phyloP scores from a whole-genome alignment of 2,797 vertebrate species.

The Nyctibius grandis region DNA sequence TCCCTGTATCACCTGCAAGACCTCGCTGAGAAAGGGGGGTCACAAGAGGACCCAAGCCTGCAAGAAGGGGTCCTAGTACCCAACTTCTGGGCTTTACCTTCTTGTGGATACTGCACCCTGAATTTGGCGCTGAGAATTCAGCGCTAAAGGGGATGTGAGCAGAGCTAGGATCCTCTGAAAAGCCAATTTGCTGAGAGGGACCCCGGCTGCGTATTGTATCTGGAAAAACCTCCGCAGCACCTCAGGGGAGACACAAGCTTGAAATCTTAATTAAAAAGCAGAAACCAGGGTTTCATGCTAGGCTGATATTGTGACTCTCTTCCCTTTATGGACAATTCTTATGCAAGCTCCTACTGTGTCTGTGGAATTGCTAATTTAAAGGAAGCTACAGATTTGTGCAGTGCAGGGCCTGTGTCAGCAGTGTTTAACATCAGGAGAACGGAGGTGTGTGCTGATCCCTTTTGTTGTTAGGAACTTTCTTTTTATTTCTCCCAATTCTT shows the following conservation, averaged over 20 bases:
- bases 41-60: neutral
- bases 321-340: conserved; percentile 62
- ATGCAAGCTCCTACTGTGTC: conserved; percentile 57
- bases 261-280: conserved; percentile 72
- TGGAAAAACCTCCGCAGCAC: neutral
- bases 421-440: conserved; percentile 23
- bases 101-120: neutral
- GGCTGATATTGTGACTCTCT: conserved; percentile 53
- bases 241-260: conserved; percentile 47
- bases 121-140: neutral
- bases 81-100: rapidly evolving
- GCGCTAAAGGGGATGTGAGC: neutral
- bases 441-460: conserved; percentile 12
- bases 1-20: rapidly evolving
- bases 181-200: conserved; percentile 32
- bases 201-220: neutral
- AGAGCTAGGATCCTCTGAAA: neutral
- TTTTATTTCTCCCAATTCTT: neutral
- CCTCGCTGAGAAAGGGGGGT: neutral
- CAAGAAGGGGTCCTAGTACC: neutral
- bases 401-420: conserved; percentile 51
- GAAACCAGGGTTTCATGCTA: conserved; percentile 57
- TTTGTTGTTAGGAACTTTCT: neutral
- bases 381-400: conserved; percentile 27
- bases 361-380: conserved; percentile 67